phyloP scores from a whole-genome alignment of 2,797 vertebrate species.

The Gymnoscopelus braueri region DNA sequence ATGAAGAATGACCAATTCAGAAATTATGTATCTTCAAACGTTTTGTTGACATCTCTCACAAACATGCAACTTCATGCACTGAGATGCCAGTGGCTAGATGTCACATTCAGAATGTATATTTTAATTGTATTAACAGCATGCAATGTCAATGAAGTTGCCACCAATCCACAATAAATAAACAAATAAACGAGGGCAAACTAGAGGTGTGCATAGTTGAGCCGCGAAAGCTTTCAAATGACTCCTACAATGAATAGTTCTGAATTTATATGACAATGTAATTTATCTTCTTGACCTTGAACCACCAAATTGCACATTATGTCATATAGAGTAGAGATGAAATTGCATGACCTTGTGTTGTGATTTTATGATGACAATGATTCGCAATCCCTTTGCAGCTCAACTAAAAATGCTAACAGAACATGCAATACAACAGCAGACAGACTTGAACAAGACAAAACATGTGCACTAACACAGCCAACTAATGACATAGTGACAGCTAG shows the following conservation, averaged over 20 bases:
- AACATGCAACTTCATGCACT: slow-evolving; percentile 5
- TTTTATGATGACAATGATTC: too few species aligned
- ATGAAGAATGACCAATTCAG: not conserved
- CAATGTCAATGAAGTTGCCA: not conserved
- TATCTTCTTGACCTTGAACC: too few species aligned
- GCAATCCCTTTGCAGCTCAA: too few species aligned
- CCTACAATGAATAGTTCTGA: too few species aligned
- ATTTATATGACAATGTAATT: too few species aligned
- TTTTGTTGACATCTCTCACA: not conserved
- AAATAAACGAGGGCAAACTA: too few species aligned
- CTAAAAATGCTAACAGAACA: not conserved
- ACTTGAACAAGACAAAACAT: slow-evolving; percentile 4
- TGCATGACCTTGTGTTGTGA: too few species aligned
- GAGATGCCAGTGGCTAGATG: not conserved
- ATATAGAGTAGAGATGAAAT: too few species aligned
- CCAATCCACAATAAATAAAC: not conserved
- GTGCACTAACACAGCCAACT: not conserved
- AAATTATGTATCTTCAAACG: not conserved
- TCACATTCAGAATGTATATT: not conserved
- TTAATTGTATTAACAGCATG: not conserved
- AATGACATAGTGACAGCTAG: not conserved
- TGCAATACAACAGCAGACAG: slow-evolving; percentile 2
- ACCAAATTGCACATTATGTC: too few species aligned
- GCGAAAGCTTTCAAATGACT: too few species aligned
- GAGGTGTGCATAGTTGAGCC: too few species aligned